Evolutionary conservation across 2,797 vertebrate species (phyloP).

Genomic region (Eupleurogrammus muticus): DNA sequence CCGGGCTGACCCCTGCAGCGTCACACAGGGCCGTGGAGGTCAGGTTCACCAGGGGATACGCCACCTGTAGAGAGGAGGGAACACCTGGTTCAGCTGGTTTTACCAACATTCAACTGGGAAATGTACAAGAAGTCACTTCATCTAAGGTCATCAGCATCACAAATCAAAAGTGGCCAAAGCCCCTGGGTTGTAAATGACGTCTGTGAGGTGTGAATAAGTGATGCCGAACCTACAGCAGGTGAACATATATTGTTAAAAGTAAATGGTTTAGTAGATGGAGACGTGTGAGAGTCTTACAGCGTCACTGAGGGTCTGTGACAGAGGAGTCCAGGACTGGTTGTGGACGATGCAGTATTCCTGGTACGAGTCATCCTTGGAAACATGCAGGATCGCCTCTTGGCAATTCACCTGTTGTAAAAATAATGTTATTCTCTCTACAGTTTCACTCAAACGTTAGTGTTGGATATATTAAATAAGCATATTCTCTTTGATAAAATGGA

Average conservation of each 20-base stretch:
- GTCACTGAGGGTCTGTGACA: conserved; percentile 81
- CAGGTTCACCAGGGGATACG: conserved; percentile 83
- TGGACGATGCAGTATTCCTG: conserved; percentile 91
- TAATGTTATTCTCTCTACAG: conserved; percentile 2
- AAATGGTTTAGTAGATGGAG: not conserved
- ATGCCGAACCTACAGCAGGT: not conserved
- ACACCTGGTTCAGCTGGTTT: not conserved
- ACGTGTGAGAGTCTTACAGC: conserved; percentile 85
- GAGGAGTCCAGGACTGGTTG: conserved; percentile 85
- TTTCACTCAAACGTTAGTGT: not conserved
- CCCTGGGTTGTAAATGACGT: not conserved
- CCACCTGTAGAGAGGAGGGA: conserved; percentile 71
- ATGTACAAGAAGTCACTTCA: not conserved
- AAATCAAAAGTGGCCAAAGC: not conserved
- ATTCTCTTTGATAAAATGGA: not conserved
- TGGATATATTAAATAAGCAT: not conserved
- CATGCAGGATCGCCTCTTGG: conserved; percentile 88
- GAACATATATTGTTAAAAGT: not conserved
- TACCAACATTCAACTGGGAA: not conserved
- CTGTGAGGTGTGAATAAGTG: not conserved
- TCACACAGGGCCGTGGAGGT: conserved; percentile 86
- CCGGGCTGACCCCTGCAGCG: conserved; percentile 73
- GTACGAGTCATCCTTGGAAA: conserved; percentile 67
- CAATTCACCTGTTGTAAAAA: conserved; percentile 82
- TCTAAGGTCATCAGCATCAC: not conserved